Conservation (phyloP, 2,113 vertebrate species). For the Rostratula benghalensis region DNA sequence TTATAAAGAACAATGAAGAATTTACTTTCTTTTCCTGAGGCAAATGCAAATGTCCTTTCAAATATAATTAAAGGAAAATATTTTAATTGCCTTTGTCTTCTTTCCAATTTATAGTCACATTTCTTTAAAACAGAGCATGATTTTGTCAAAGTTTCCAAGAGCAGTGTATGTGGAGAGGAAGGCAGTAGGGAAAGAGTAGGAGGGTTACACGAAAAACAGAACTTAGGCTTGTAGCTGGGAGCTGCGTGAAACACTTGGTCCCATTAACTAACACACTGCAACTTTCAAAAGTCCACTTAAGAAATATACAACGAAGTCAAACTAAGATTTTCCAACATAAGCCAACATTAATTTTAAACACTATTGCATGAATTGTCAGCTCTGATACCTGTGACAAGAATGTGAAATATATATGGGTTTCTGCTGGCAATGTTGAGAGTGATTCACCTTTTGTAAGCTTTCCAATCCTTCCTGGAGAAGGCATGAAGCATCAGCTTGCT, state of each 20-base stretch:
- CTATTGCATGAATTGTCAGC: neutral
- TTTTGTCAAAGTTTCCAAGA: neutral
- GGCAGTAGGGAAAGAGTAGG: neutral
- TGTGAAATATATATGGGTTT: neutral
- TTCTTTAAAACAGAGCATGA: neutral
- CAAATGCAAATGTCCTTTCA: neutral
- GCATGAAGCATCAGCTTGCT: neutral
- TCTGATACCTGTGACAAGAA: accelerated
- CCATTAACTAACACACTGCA: neutral
- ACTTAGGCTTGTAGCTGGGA: neutral
- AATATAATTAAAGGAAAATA: neutral
- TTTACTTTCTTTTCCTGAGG: neutral
- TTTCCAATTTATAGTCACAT: neutral
- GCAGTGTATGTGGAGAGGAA: neutral
- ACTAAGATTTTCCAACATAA: neutral
- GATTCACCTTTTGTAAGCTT: neutral
- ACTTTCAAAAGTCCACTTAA: neutral
- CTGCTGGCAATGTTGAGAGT: neutral
- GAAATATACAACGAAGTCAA: neutral
- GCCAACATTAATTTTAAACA: neutral
- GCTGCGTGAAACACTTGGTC: neutral
- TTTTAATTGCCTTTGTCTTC: neutral
- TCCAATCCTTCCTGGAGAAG: neutral
- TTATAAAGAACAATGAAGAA: neutral
- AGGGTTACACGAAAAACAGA: neutral